Evolutionary conservation across 2,113 vertebrate species (phyloP).

Genomic region (Sinocyclocheilus rhinocerous): DNA sequence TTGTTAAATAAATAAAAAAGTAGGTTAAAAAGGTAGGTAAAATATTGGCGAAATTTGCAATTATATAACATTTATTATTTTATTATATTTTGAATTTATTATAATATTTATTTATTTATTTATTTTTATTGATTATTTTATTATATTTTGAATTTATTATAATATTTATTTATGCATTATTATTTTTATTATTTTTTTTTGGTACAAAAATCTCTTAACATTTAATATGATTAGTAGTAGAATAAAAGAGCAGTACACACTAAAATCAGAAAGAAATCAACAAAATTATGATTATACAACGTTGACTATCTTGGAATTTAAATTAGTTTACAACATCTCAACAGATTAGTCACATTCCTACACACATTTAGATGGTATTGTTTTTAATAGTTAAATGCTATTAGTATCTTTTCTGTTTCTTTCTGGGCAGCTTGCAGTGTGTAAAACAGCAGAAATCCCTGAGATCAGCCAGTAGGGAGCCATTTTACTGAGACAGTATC

Average conservation of each 20-base stretch:
- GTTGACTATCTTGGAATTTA: not conserved
- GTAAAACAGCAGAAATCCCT: slow-evolving; percentile 34
- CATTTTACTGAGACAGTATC: slow-evolving; percentile 50
- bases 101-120: too few relatives aligned
- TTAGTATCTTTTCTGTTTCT: slow-evolving; percentile 6
- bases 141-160: too few relatives aligned
- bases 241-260: not conserved
- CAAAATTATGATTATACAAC: not conserved
- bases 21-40: too few relatives aligned
- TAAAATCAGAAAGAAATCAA: not conserved
- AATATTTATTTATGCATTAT: too few relatives aligned
- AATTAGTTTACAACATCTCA: not conserved
- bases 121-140: too few relatives aligned
- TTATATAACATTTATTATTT: too few relatives aligned
- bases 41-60: too few relatives aligned
- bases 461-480: slow-evolving; percentile 28
- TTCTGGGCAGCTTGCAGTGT: not conserved
- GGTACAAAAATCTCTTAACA: not conserved
- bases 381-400: too few relatives aligned
- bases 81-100: too few relatives aligned
- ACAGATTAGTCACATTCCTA: not conserved
- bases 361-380: not conserved
- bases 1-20: too few relatives aligned
- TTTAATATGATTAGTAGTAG: not conserved
- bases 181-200: too few relatives aligned